Base-by-base conservation (phyloP, 1,140 invertebrate genomes). In the Temnothorax nylanderi region DNA sequence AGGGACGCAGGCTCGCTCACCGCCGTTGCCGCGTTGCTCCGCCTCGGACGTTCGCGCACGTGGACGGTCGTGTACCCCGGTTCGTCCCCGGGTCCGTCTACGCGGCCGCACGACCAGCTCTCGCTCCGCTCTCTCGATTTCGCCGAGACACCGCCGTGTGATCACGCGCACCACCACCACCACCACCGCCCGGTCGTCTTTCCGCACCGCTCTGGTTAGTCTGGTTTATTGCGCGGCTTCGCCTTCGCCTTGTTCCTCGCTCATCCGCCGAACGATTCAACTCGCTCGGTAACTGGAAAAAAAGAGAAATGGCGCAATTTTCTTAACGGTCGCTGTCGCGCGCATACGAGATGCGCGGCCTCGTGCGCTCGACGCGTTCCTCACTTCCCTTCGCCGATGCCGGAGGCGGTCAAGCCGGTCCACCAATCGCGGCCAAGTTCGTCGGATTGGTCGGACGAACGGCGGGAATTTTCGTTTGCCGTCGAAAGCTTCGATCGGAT, bases 271-370 rank as follows among this genome's bases (percentile, higher is more conserved):
- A 62, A 76, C 32, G 62, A 64, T 51, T 56, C 54, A 56, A 80
- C 13, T 77, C 34, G 56, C 72, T 72, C 64, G 65, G 56, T 60
- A 88, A 88, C 87, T 87, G 58, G 26, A 78, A 78, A 78, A 91
- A 78, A 91, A 69, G 41, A 91, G 89, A 91, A 91, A 91, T 91
- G 90, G 90, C 90, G 90, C 90, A 91, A 90, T 91, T 91, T 91
- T 89, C 90, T 88, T 6, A 91, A 91, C 90, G 90, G 90, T 86
- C 90, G 69, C 41, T 58, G 58, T 76, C 56, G 60, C 84, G 72
- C 82, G 78, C 78, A 86, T 88, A 87, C 67, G 26, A 80, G 77
- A 81, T 18, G n/a, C 6, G 47, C 77, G 44, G 4, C 26, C 32
- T n/a, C 11, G 47, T 51, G 34, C 34, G 16, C 32, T 32, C 58